Conservation (phyloP, 2,113 vertebrate genomes). For the Indri indri region DNA sequence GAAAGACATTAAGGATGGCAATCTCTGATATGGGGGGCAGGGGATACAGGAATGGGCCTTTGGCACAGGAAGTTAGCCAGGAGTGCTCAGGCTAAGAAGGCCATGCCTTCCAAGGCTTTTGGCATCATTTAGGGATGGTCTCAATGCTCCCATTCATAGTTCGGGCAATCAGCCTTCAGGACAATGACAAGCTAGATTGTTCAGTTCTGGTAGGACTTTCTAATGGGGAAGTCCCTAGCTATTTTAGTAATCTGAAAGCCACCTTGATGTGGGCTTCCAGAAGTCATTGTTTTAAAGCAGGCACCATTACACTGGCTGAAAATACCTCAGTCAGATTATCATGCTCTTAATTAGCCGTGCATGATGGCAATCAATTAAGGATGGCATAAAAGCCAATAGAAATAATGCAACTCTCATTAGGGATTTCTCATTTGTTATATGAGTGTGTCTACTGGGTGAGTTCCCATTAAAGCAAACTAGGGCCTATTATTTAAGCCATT, state of each 20-base stretch:
- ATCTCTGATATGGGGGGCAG: background rate
- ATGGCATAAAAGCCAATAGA: conserved; percentile 77
- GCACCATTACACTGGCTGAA: conserved; percentile 68
- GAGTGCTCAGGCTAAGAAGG: background rate
- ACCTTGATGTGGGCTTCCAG: conserved; percentile 32
- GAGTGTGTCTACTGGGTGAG: conserved; percentile 59
- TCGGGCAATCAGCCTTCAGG: background rate
- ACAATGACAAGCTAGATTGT: background rate
- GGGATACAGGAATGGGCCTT: background rate
- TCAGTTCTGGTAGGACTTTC: background rate
- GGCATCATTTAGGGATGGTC: background rate
- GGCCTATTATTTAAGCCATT: conserved; percentile 75
- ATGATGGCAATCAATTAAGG: conserved; percentile 80
- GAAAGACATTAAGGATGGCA: background rate
- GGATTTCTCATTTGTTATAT: conserved; percentile 78
- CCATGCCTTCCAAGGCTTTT: background rate
- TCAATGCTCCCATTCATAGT: background rate
- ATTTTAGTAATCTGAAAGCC: conserved; percentile 55
- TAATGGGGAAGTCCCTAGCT: background rate
- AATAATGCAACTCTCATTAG: conserved; percentile 69
- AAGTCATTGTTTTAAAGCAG: conserved; percentile 71
- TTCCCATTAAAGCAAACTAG: conserved; percentile 66
- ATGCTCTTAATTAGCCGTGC: conserved; percentile 78
- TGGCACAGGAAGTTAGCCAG: background rate
- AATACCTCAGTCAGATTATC: conserved; percentile 75